Evolutionary conservation across 2,797 vertebrate genomes (phyloP), one percentile per base, ranked within the genome.

Genomic region (Orestias chungarensis): DNA sequence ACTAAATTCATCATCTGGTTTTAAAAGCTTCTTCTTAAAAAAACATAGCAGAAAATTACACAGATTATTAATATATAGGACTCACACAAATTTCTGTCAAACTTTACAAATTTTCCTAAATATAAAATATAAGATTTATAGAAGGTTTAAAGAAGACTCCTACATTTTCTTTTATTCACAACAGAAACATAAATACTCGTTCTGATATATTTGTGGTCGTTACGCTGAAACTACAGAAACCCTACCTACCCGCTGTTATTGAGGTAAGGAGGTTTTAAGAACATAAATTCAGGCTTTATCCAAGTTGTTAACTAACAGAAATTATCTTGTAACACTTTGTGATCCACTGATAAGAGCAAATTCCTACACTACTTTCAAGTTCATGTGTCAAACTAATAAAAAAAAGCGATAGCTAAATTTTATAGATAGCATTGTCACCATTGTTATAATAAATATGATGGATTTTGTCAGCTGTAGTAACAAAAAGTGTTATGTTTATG

Each of bases 11-110:
- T 97, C 95, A 10, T 97, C 96, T 0, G 91, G 68, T 89, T 96
- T 97, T 87, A 93, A 94, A 54, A 94, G 93, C 70, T 96, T 95
- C 86, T 96, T 95, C 96, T 97, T n/a, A n/a, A 86, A 62, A n/a
- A 87, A 54, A 76, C 17, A 86, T 81, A 62, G 40, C 0, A 79
- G 7, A 73, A 38, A 25, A 40, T 76, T 27, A 27, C 33, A 12
- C n/a, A 69, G 10, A 14, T 72, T 55, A 54, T 25, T 6, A 43
- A 29, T 35, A 44, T 29, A 49, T 8, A 47, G 14, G 38, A n/a
- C 2, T 50, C 3, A 17, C 14, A 33, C 31, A 59, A 35, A 11
- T 59, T 23, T 10, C 33, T 59, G 15, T 57, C 29, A 33, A 55
- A 18, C 25, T 17, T 57, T 1, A 33, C 23, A 33, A 35, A 15